Base-by-base conservation (phyloP, 2,797 vertebrate genomes). In the Thaleichthys pacificus region DNA sequence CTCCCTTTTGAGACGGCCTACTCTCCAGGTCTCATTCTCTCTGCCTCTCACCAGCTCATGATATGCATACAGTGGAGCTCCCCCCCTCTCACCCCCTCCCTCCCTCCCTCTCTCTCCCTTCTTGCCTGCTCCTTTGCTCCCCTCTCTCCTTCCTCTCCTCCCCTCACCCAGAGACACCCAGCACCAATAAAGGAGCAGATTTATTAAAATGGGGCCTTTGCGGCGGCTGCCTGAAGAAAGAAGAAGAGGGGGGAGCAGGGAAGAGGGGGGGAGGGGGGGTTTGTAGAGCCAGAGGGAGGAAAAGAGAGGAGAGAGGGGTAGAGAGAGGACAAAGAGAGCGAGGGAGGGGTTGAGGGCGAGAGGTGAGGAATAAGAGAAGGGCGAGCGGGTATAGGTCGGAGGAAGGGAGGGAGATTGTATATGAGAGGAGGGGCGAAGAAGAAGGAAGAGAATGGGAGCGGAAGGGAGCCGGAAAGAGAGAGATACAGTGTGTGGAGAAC, bases 161-260 rank as follows among this genome's bases (percentile, higher is more conserved):
- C 80, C 78, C 84, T 79, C 83, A 81, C 79, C 91, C 87, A 90
- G 81, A 89, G 87, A 90, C 90, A 89, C 90, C 92, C 89, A 88
- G 91, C 92, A 91, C 91, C 92, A 93, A 93, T 93, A 94, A 94
- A 94, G 90, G 86, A 90, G 84, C 88, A 92, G 91, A 93, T 94
- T 94, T 93, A 94, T 93, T 93, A 92, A 91, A 91, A 91, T 90
- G 89, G 90, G 89, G 90, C 90, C 89, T 90, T 90, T 93, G 90
- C 89, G 89, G 89, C 88, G 91, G 86, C 89, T 87, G 84, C 87
- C 91, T 87, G 84, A 80, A 88, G 90, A 85, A 83, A 61, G 65
- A 42, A 86, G 88, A 77, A 86, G 87, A 89, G 88, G 79, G 76
- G 80, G 74, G 78, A 86, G 87, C 88, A 88, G 79, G 76, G 80